Evolutionary conservation across 2,888 invertebrate genomes (phyloP).

Genomic region (Anaspis maculata): DNA sequence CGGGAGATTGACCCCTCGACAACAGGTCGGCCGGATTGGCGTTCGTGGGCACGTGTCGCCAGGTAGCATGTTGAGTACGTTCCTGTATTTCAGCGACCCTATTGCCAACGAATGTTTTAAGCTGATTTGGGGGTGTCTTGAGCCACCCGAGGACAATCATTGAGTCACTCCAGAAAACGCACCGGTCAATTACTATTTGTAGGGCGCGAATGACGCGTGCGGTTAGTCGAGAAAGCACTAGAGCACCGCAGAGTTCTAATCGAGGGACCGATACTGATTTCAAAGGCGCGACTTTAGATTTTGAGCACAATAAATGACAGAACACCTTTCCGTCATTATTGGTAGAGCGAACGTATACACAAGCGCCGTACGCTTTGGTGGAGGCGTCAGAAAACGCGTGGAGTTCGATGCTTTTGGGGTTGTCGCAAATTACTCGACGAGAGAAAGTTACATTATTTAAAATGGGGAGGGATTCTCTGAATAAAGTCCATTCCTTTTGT

Average conservation of each 20-base stretch:
- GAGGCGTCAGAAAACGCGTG: conserved; percentile 9
- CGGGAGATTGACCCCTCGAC: too few relatives aligned
- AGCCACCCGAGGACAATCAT: too few relatives aligned
- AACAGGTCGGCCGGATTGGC: too few relatives aligned
- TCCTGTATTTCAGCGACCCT: not conserved
- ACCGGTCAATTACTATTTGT: not conserved
- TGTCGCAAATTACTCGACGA: conserved; percentile 3
- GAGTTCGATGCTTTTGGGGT: conserved; percentile 4
- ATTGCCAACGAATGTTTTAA: not conserved
- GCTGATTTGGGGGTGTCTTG: too few relatives aligned
- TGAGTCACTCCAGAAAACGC: too few relatives aligned
- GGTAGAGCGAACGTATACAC: not conserved
- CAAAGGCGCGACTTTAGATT: conserved; percentile 10
- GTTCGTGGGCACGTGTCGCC: too few relatives aligned
- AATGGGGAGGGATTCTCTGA: conserved; percentile 2
- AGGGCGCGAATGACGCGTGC: not conserved
- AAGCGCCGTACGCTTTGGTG: conserved; percentile 5
- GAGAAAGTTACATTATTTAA: conserved; percentile 8
- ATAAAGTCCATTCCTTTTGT: conserved; percentile 7
- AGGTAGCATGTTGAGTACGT: too few relatives aligned
- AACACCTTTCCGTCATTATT: not conserved
- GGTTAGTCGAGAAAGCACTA: not conserved
- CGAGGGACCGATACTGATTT: conserved; percentile 3
- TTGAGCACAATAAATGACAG: conserved; percentile 8
- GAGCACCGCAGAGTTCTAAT: not conserved